These are phyloP conservation scores for Hirtodrosophila cameraria DNA, from an alignment of 2,888 invertebrate species.

Conservation along the genomic window DNA sequence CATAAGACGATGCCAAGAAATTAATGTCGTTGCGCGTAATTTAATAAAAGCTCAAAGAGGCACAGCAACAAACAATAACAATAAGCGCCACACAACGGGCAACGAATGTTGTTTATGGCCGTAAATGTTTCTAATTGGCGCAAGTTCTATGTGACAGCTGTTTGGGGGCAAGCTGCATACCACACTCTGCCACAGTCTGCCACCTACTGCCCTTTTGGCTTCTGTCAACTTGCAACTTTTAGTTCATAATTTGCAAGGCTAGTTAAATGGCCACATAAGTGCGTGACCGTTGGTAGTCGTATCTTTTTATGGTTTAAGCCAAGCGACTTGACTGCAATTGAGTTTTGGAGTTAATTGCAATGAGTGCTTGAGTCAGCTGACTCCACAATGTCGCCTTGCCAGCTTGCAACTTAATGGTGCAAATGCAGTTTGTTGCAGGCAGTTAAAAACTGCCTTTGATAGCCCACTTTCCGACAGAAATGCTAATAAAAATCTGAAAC, in stretches of 20 bases:
- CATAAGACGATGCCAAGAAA: conserved; percentile 44
- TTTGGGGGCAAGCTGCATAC: conserved; percentile 7
- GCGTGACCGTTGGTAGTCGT: conserved; percentile 38
- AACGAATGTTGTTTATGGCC: conserved; percentile 74
- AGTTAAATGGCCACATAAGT: conserved; percentile 31
- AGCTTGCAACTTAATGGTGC: conserved; percentile 19
- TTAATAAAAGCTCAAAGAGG: conserved; percentile 59
- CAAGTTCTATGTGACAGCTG: conserved; percentile 60
- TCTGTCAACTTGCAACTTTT: conserved; percentile 5
- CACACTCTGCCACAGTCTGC: neutral
- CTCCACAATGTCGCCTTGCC: conserved; percentile 27
- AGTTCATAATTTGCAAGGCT: conserved; percentile 43
- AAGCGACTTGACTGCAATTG: conserved; percentile 38
- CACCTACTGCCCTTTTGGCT: neutral
- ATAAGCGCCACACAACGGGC: conserved; percentile 29
- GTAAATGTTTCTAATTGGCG: conserved; percentile 68
- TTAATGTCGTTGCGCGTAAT: conserved; percentile 65
- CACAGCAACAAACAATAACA: conserved; percentile 26
- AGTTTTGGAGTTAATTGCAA: conserved; percentile 49
- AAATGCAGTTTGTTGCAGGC: conserved; percentile 29
- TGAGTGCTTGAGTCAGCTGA: conserved; percentile 14
- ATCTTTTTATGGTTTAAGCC: conserved; percentile 48
- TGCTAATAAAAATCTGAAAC: conserved; percentile 29
- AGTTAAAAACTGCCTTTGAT: conserved; percentile 19
- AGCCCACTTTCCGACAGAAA: conserved; percentile 18